Evolutionary conservation across 2,113 vertebrate species (phyloP).

Genomic region (Sturnus vulgaris): DNA sequence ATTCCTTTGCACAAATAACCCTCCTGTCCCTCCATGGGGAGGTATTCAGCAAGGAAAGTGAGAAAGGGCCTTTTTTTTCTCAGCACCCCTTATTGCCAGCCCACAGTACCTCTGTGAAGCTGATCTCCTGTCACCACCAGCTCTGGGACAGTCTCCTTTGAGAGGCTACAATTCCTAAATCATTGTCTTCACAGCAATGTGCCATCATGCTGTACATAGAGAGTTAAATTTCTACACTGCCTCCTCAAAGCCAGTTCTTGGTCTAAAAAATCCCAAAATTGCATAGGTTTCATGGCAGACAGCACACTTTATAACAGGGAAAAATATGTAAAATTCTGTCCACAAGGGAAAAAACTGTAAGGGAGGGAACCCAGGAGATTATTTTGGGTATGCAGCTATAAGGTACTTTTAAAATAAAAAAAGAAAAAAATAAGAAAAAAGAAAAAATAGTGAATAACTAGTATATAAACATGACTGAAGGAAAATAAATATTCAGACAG

Average conservation of each 20-base stretch:
- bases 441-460: background rate
- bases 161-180: background rate
- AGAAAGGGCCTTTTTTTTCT: background rate
- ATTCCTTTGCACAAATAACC: background rate
- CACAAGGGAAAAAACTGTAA: background rate
- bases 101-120: background rate
- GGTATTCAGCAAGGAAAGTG: background rate
- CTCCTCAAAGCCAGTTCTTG: background rate
- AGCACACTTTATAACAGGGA: background rate
- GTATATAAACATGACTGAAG: slow-evolving; percentile 22
- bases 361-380: background rate
- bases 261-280: background rate
- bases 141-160: background rate
- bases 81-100: background rate
- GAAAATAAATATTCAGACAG: slow-evolving; percentile 45
- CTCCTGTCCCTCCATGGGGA: background rate
- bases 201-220: background rate
- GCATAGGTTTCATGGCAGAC: background rate
- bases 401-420: background rate
- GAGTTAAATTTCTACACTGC: background rate
- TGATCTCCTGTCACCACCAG: background rate
- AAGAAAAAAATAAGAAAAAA: background rate
- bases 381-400: background rate
- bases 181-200: background rate
- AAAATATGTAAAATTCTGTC: background rate